Evolutionary conservation across 2,113 vertebrate genomes (phyloP).

Genomic region (Siphamia tubifer): DNA sequence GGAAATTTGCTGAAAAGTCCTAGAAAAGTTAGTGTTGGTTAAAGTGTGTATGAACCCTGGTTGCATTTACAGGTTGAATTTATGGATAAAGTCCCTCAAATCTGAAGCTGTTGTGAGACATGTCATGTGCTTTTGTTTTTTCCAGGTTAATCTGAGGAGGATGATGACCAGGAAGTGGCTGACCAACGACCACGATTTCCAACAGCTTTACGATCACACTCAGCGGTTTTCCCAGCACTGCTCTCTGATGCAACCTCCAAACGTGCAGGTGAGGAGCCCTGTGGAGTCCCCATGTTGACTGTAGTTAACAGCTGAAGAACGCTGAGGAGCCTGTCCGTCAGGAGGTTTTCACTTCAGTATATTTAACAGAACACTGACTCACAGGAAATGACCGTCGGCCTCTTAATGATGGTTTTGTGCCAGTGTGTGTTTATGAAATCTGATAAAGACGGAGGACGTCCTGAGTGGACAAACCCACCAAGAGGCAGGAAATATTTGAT

Average conservation of each 20-base stretch:
- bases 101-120: not conserved
- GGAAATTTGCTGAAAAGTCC: no score
- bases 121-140: not conserved
- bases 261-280: conserved; percentile 65
- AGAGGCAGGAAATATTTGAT: not conserved
- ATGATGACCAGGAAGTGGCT: conserved; percentile 82
- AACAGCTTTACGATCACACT: conserved; percentile 33
- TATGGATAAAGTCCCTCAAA: no score
- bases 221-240: conserved; percentile 50
- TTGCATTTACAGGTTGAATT: no score
- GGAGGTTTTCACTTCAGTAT: no score
- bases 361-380: no score
- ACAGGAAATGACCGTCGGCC: not conserved
- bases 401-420: not conserved
- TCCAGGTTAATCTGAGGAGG: conserved; percentile 65
- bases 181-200: conserved; percentile 67
- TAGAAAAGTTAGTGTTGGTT: no score
- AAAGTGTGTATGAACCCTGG: no score
- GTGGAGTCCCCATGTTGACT: no score
- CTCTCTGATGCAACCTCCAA: conserved; percentile 50
- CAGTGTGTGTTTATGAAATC: not conserved
- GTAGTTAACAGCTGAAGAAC: no score
- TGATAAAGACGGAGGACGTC: not conserved
- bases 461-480: not conserved
- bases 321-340: no score